Conservation (phyloP, 2,888 invertebrate species). For the Nasonia oneida region DNA sequence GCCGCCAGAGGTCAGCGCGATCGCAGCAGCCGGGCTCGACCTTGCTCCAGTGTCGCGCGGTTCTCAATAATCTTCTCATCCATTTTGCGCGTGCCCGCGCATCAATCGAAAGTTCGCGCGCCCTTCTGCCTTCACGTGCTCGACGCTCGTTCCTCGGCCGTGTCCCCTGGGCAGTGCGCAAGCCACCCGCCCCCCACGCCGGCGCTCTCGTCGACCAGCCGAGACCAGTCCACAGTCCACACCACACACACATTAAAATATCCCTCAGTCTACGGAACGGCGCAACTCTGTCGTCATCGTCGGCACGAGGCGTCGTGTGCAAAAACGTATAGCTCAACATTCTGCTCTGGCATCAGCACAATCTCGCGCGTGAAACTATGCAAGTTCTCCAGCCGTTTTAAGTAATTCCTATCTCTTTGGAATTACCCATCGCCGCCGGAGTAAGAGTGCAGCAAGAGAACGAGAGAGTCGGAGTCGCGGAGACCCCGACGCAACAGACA, state of each 20-base stretch:
- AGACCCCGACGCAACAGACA: background rate
- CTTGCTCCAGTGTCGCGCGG: background rate
- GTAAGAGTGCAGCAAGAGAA: background rate
- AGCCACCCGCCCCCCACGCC: background rate
- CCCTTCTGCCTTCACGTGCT: slow-evolving; percentile 36
- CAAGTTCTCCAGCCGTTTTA: background rate
- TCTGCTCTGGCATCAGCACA: background rate
- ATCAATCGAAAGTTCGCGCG: slow-evolving; percentile 31
- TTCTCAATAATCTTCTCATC: background rate
- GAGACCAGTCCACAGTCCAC: background rate
- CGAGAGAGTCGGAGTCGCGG: too few relatives aligned
- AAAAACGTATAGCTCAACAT: background rate
- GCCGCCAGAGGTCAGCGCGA: background rate
- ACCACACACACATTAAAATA: background rate
- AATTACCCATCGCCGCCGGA: background rate
- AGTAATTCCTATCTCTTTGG: background rate
- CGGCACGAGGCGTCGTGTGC: slow-evolving; percentile 54
- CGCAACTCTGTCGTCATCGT: slow-evolving; percentile 51
- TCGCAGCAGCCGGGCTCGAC: background rate
- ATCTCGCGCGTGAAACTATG: background rate
- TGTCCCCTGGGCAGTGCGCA: background rate
- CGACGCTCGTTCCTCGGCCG: background rate
- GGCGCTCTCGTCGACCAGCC: background rate
- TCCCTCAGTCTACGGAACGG: slow-evolving; percentile 25
- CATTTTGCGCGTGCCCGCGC: background rate